Evolutionary conservation across 2,113 vertebrate species (phyloP).

Genomic region (Electrona antarctica): DNA sequence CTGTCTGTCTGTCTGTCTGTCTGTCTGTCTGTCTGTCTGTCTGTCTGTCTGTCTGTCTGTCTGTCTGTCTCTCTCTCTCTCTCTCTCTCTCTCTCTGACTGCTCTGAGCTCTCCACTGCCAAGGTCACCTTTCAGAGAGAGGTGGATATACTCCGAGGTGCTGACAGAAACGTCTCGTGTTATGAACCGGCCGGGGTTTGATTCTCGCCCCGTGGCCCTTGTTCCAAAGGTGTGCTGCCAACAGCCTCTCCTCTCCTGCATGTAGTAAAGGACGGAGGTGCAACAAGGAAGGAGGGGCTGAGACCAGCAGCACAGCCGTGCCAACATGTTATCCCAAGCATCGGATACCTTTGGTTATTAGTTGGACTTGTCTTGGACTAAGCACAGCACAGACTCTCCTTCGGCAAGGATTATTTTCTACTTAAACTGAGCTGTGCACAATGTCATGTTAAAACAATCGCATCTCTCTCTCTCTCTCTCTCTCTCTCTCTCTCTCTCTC

Average conservation of each 20-base stretch:
- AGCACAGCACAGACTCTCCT: no score
- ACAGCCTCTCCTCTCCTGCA: slow-evolving; percentile 30
- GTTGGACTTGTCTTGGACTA: no score
- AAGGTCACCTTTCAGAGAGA: slow-evolving; percentile 75
- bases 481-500: no score
- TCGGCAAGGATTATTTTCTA: no score
- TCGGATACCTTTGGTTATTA: slow-evolving; percentile 35
- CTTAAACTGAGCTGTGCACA: no score
- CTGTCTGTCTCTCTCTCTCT: no score
- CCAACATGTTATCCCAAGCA: slow-evolving; percentile 34
- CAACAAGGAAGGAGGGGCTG: slow-evolving; percentile 19
- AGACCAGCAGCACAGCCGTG: neutral
- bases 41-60: no score
- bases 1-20: no score
- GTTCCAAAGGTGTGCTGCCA: slow-evolving; percentile 48
- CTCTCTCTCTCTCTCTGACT: slow-evolving; percentile 58
- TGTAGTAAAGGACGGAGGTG: no score
- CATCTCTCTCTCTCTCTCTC: no score
- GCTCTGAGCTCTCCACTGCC: slow-evolving; percentile 38
- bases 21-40: no score
- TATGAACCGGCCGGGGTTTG: slow-evolving; percentile 52
- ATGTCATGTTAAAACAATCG: no score
- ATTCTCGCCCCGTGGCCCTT: slow-evolving; percentile 16
- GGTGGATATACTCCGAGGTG: slow-evolving; percentile 35
- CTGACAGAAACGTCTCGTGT: slow-evolving; percentile 64